Evolutionary conservation across 2,888 invertebrate species (phyloP), one percentile per base, ranked within the genome.

Genomic region (Aphidoletes aphidimyza): DNA sequence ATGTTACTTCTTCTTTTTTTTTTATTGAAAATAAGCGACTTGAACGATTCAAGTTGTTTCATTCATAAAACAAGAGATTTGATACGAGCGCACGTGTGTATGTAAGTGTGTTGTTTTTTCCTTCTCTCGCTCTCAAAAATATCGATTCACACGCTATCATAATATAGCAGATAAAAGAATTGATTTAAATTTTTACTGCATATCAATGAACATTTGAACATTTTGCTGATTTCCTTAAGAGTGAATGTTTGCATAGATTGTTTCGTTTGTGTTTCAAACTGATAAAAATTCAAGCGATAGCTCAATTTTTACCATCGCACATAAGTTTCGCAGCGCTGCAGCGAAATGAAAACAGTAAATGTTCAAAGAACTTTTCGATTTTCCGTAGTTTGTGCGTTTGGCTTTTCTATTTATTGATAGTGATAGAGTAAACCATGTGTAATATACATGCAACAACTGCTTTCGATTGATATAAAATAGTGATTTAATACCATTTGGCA

Each of bases 381-480:
- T n/a, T n/a, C n/a, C n/a, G n/a, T n/a, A n/a, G n/a, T n/a, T n/a
- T n/a, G n/a, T n/a, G 54, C 22, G 22, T 22, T 54, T 22, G 22
- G 47, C 19, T 47, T 22, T 69, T n/a, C 22, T 26, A 30, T 69
- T 69, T 69, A 69, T 69, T 69, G 30, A 69, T 69, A 14, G 17
- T 30, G 14, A 3, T 34, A 69, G n/a, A 30, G 69, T 34, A 69
- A 69, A 5, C 34, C 34, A 69, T 69, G n/a, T n/a, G n/a, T n/a
- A n/a, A n/a, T n/a, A n/a, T n/a, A n/a, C n/a, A 30, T 34, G 69
- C 69, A 69, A 30, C 69, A 69, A 69, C 69, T 69, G 30, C 34
- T 69, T 69, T n/a, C 34, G 30, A 69, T 69, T 69, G 17, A 69
- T 69, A 69, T 69, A 30, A 69, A 69, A 69, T 69, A 69, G 26